Conservation (phyloP, 2,113 vertebrate species). For the Pluvialis apricaria region DNA sequence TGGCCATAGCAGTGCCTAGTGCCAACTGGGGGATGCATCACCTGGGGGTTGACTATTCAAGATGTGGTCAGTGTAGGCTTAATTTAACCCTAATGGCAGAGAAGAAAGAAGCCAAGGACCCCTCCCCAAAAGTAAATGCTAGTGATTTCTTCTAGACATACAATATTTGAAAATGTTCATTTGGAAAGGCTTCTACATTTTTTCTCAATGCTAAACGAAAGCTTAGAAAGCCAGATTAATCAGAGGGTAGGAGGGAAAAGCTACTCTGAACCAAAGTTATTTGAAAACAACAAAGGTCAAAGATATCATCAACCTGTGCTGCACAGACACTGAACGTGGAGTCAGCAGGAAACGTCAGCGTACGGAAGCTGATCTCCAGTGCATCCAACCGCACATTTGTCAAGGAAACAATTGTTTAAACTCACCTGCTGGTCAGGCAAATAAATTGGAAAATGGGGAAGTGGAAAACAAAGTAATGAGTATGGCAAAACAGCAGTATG, state of each 20-base stretch:
- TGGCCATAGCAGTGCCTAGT: not conserved
- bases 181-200: not conserved
- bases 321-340: constrained; percentile 2
- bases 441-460: constrained; percentile 50
- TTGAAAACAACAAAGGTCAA: constrained; percentile 41
- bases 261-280: not conserved
- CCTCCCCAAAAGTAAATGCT: not conserved
- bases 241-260: not conserved
- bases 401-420: constrained; percentile 58
- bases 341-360: constrained; percentile 43
- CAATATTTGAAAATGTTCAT: not conserved
- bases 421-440: constrained; percentile 47
- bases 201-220: not conserved
- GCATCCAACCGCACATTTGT: constrained; percentile 46
- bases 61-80: not conserved
- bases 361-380: constrained; percentile 49
- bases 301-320: constrained; percentile 23
- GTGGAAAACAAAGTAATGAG: constrained; percentile 42
- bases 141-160: not conserved
- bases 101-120: not conserved
- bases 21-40: not conserved
- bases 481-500: constrained; percentile 4
- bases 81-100: not conserved
- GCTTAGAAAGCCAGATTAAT: not conserved
- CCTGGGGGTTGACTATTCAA: not conserved